Evolutionary conservation across 2,888 invertebrate genomes (phyloP).

Genomic region (Rotaria socialis): DNA sequence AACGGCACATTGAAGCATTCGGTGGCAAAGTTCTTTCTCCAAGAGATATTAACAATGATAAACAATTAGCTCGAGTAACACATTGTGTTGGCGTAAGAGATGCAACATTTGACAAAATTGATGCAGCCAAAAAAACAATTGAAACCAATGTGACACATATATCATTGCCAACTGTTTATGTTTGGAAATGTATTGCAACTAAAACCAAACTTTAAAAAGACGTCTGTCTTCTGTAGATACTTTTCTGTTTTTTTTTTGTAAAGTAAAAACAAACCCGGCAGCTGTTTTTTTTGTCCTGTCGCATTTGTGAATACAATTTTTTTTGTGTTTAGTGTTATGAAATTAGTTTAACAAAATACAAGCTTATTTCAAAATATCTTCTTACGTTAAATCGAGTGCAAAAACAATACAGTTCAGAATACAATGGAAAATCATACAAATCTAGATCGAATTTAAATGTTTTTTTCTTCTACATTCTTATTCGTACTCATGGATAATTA

Average conservation of each 20-base stretch:
- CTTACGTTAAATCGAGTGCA: too few species aligned
- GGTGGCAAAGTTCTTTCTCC: not conserved
- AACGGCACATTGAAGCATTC: conserved; percentile 14
- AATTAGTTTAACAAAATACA: not conserved
- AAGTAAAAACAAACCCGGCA: not conserved
- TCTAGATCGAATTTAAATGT: too few species aligned
- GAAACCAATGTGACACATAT: conserved; percentile 1
- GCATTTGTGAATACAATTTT: not conserved
- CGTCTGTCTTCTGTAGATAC: not conserved
- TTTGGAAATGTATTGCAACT: conserved; percentile 25
- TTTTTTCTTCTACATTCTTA: too few species aligned
- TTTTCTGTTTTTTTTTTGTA: not conserved
- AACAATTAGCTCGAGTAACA: not conserved
- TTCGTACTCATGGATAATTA: too few species aligned
- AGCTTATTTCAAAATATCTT: too few species aligned
- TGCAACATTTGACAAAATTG: not conserved
- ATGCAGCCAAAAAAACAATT: not conserved
- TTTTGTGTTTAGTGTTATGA: not conserved
- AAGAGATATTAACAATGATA: not conserved
- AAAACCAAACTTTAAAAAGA: not conserved
- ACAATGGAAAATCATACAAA: too few species aligned
- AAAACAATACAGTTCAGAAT: too few species aligned
- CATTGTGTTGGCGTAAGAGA: conserved; percentile 19
- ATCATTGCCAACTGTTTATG: conserved; percentile 6
- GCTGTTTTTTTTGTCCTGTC: not conserved